Percentiles rank a stretch among this genome's conserved stretches.
Evolutionary conservation across 2,113 vertebrate species (phyloP).

Genomic region (Pogonocichla stellata): DNA sequence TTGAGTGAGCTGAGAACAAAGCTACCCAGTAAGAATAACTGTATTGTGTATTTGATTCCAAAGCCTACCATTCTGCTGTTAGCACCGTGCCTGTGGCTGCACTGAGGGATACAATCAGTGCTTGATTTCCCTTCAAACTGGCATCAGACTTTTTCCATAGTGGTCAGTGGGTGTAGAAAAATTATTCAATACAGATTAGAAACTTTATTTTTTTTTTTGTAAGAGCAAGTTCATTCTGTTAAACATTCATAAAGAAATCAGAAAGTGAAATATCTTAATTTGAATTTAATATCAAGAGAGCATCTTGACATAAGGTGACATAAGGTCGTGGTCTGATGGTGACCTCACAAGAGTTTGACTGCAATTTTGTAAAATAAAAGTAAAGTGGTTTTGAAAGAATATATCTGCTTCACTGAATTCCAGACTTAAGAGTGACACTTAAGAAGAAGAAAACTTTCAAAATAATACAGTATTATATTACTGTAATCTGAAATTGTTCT

Average conservation of each 20-base stretch:
- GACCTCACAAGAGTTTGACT: not conserved
- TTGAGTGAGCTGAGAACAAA: constrained; percentile 60
- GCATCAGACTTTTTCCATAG: not conserved
- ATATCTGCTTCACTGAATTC: not conserved
- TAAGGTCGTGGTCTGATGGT: not conserved
- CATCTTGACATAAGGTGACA: not conserved
- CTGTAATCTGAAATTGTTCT: not conserved
- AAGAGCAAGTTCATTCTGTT: not conserved
- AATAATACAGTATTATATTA: not conserved
- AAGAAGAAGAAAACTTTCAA: not conserved
- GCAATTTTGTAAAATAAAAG: not conserved
- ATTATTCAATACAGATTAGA: not conserved
- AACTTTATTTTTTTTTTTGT: not conserved
- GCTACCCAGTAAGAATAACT: not conserved
- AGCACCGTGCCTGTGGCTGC: not conserved
- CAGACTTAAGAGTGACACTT: not conserved
- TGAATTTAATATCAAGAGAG: not conserved
- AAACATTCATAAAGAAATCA: not conserved
- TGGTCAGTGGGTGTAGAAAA: not conserved
- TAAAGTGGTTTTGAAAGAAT: not conserved
- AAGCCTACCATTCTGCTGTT: not conserved
- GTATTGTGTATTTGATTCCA: constrained; percentile 36
- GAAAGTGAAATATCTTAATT: not conserved
- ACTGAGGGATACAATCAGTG: not conserved
- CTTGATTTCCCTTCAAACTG: not conserved